phyloP scores from a whole-genome alignment of 1,140 invertebrate species.

The Acromyrmex echinatior region DNA sequence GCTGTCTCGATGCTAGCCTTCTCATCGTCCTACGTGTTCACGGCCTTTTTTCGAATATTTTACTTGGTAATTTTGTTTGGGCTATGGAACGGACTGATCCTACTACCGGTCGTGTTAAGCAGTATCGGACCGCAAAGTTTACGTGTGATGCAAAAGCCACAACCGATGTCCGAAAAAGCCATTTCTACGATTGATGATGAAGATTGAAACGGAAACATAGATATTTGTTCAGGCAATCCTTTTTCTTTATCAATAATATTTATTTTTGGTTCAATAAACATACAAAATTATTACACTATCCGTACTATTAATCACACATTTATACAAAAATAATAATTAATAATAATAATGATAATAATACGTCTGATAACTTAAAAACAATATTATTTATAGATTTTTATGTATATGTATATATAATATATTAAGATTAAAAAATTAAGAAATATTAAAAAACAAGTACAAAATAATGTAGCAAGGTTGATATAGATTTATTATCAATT shows the following conservation, averaged over 20 bases:
- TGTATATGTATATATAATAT: constrained; percentile 71
- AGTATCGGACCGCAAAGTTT: constrained; percentile 89
- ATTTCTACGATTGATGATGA: constrained; percentile 2
- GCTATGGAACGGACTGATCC: constrained; percentile 91
- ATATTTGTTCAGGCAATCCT: constrained; percentile 40
- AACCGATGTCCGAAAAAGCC: constrained; percentile 20
- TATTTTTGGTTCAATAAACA: constrained; percentile 87
- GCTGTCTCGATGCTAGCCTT: constrained; percentile 91
- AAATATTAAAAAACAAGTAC: constrained; percentile 83
- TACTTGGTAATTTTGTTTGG: constrained; percentile 92
- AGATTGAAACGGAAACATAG: constrained; percentile 69
- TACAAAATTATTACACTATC: constrained; percentile 87
- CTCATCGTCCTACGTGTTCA: constrained; percentile 93
- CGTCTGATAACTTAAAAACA: constrained; percentile 81
- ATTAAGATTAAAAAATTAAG: constrained; percentile 83
- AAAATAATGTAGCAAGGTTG: constrained; percentile 82
- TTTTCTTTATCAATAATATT: constrained; percentile 86
- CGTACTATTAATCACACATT: constrained; percentile 87
- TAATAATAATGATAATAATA: constrained; percentile 73
- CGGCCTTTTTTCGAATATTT: constrained; percentile 94
- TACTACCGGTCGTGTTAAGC: constrained; percentile 92
- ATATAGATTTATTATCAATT: constrained; percentile 77
- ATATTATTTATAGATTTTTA: constrained; percentile 79
- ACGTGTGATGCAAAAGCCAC: background rate
- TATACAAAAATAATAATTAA: constrained; percentile 85